Evolutionary conservation across 2,113 vertebrate species (phyloP).

Genomic region (Equus przewalskii): DNA sequence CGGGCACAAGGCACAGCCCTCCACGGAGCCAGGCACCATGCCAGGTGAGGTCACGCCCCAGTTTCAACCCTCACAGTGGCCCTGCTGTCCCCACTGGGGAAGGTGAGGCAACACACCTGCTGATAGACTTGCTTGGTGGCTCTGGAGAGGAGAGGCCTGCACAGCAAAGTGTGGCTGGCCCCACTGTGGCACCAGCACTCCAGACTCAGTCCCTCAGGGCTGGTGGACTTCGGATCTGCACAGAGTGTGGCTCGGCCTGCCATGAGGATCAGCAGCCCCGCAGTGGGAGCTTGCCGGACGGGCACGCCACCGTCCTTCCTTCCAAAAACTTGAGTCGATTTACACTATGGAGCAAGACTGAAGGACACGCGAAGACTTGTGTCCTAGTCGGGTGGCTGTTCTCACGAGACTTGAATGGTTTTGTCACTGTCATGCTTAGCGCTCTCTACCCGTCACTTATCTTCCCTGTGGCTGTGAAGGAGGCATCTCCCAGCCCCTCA

Average conservation of each 20-base stretch:
- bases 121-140: background rate
- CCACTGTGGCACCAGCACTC: background rate
- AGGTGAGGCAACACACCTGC: too few species aligned
- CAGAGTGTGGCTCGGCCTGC: background rate
- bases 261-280: background rate
- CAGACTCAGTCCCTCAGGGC: too few species aligned
- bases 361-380: background rate
- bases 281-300: fast-evolving
- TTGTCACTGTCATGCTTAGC: background rate
- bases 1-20: fast-evolving
- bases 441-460: too few species aligned
- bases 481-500: too few species aligned
- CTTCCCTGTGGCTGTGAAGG: background rate
- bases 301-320: background rate
- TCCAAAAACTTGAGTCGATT: background rate
- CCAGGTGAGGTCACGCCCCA: fast-evolving
- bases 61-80: too few species aligned
- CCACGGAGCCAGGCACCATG: fast-evolving
- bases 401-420: too few species aligned
- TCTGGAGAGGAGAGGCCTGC: background rate
- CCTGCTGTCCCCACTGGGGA: background rate
- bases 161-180: too few species aligned
- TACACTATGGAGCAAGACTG: background rate
- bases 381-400: too few species aligned
- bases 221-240: background rate